These are phyloP conservation scores for Axinella damicornis DNA, from an alignment of 37 sponge, comb jelly and placozoan genomes.

Conservation along the genomic window DNA sequence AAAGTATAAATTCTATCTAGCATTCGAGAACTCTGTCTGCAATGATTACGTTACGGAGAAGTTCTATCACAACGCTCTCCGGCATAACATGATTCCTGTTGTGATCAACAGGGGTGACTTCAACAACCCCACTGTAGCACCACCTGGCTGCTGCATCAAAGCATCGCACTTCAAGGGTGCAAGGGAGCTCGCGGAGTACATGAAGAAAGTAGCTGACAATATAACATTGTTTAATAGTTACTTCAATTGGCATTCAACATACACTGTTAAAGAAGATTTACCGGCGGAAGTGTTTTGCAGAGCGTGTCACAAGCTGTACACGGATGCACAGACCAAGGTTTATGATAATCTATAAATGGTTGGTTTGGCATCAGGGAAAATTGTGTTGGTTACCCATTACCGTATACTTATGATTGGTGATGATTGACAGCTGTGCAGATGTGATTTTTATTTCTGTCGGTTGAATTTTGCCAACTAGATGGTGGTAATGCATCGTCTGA, in stretches of 20 bases:
- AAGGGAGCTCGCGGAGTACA: constrained; percentile 9
- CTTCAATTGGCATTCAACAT: neutral
- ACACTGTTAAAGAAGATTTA: neutral
- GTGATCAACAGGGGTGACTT: neutral
- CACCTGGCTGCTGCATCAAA: constrained; percentile 20
- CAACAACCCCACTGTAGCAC: neutral
- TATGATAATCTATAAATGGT: too few relatives aligned
- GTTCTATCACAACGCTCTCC: neutral
- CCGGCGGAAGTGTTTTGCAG: too few relatives aligned
- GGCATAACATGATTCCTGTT: constrained; percentile 6
- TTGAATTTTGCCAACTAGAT: too few relatives aligned
- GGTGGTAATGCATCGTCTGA: too few relatives aligned
- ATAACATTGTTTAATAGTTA: constrained; percentile 10
- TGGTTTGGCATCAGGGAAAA: too few relatives aligned
- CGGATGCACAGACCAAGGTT: too few relatives aligned
- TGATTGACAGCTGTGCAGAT: too few relatives aligned
- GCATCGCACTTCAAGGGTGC: neutral
- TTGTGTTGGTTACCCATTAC: too few relatives aligned
- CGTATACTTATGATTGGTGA: too few relatives aligned
- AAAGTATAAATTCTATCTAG: constrained; percentile 20
- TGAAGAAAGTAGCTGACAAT: constrained; percentile 15
- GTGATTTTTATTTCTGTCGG: too few relatives aligned
- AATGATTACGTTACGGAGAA: constrained; percentile 32
- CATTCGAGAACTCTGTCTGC: constrained; percentile 24
- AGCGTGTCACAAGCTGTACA: too few relatives aligned